Conservation (phyloP, 64 coral and sea anemone genomes). For the Stichodactyla mertensii region DNA sequence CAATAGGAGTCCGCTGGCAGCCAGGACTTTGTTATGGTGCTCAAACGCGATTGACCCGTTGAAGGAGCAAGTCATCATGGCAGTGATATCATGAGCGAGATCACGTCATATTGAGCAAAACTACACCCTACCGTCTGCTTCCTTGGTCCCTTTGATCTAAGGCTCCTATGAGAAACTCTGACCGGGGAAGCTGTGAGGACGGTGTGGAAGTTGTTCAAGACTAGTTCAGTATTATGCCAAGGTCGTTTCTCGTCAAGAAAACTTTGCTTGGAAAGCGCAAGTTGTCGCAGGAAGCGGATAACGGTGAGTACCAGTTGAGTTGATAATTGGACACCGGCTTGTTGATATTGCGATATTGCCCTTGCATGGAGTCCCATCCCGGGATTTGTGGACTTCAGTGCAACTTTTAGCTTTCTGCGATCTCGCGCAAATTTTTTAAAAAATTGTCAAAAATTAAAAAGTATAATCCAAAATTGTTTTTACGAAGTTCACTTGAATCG, state of each 20-base stretch:
- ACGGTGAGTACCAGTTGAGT: constrained; percentile 27
- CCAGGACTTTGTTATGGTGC: not conserved
- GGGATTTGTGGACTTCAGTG: not conserved
- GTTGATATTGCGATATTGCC: constrained; percentile 19
- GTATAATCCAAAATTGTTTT: not conserved
- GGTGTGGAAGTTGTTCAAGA: not conserved
- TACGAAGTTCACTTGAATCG: not conserved
- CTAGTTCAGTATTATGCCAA: constrained; percentile 41
- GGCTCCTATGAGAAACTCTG: not conserved
- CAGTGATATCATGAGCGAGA: constrained; percentile 17
- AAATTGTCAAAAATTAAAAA: not conserved
- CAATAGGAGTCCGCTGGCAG: not conserved
- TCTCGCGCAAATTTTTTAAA: not conserved
- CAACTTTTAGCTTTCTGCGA: not conserved
- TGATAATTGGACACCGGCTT: constrained; percentile 31
- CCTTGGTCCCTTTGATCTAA: not conserved
- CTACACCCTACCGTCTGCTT: not conserved
- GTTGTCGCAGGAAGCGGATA: constrained; percentile 19
- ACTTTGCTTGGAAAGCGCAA: constrained; percentile 41
- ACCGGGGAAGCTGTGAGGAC: not conserved
- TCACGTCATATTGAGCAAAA: constrained; percentile 28
- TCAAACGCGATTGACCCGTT: constrained; percentile 9
- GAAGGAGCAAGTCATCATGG: constrained; percentile 11
- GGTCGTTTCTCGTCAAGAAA: constrained; percentile 60
- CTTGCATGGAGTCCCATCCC: not conserved